A percentile compares a stretch with the other conserved stretches of the same genome.
phyloP scores from a whole-genome alignment of 2,888 invertebrate species.

The Poecilus cupreus region DNA sequence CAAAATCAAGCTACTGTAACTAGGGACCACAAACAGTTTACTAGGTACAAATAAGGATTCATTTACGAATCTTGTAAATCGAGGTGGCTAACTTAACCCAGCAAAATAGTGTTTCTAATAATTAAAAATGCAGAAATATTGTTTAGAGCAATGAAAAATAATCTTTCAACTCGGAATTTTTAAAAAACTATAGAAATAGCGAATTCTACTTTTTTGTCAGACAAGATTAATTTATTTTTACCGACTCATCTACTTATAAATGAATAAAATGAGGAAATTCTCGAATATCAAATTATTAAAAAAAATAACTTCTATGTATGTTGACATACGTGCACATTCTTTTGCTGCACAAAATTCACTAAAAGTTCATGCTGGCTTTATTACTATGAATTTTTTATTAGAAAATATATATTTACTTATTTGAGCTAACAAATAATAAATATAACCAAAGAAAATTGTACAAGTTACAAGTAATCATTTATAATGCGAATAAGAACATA shows the following conservation, averaged over 20 bases:
- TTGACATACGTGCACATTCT: not conserved
- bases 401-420: no score
- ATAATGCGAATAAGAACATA: no score
- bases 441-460: no score
- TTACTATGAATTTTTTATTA: no score
- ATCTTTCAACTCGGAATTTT: not conserved
- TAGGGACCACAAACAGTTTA: not conserved
- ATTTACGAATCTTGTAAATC: not conserved
- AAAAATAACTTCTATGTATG: not conserved
- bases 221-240: not conserved
- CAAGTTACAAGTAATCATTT: no score
- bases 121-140: not conserved
- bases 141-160: not conserved
- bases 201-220: not conserved
- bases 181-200: not conserved
- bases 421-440: no score
- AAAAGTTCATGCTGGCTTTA: no score
- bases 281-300: not conserved
- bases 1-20: no score
- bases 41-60: not conserved
- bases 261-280: not conserved
- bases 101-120: not conserved
- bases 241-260: not conserved
- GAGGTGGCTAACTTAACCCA: not conserved
- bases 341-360: no score